Evolutionary conservation across 2,888 invertebrate species (phyloP), one percentile per base, ranked within the genome.

Genomic region (Caenorhabditis sp.): DNA sequence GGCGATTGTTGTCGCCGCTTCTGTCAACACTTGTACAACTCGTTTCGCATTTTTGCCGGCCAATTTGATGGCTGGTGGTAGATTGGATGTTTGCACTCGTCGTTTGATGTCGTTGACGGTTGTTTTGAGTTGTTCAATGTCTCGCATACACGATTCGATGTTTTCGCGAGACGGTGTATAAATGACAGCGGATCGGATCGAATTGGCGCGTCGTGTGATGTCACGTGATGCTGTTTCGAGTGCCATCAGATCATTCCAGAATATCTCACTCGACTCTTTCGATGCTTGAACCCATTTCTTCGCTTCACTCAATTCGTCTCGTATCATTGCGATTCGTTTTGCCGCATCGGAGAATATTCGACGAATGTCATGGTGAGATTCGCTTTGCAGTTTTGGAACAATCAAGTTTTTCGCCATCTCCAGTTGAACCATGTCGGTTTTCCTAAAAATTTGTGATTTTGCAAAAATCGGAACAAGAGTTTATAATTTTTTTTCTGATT

Each of bases 231-330:
- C 87, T 4, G 67, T 62, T 58, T 83, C 81, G 61, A 89, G 76
- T 54, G 84, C 82, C 10, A 86, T 86, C 4, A 88, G 69, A 54
- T 86, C 84, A 1, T 78, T 77, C 75, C 85, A 82, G 76, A 88
- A 87, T 61, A 58, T 71, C 74, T 76, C 66, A 69, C 79, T 26
- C 60, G 70, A 27, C 54, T 71, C 58, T 26, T 61, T 26, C 58
- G 75, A 61, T 63, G 71, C 19, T n/a, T 61, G 19, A 5, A 65
- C 62, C 69, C 70, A 69, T 57, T 64, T 66, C n/a, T 65, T 58
- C 6, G 70, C 69, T 10, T 68, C 72, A 0, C 37, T 50, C 4
- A 76, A 58, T 57, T 69, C 66, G n/a, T 66, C 67, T 19, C 82
- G 74, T 19, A 84, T 81, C 79, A 82, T 80, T 17, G 82, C 82